phyloP scores from a whole-genome alignment of 2,797 vertebrate genomes.

The Paedocypris micromegethes region DNA sequence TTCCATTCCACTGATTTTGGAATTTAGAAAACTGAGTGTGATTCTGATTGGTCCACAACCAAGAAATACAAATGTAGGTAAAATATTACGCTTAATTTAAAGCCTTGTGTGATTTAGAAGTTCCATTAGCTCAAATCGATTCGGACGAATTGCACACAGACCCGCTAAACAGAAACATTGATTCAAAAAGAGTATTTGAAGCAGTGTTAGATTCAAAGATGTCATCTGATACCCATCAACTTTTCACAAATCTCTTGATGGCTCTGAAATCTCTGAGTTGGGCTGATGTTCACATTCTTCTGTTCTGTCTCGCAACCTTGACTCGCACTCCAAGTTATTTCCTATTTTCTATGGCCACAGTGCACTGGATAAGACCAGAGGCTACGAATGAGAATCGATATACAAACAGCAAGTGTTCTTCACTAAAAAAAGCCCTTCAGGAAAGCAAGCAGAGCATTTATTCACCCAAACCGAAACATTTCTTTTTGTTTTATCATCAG shows the following conservation, averaged over 20 bases:
- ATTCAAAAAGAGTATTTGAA: too few species aligned
- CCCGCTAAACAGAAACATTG: too few species aligned
- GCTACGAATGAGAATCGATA: conserved; percentile 58
- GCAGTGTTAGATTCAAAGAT: too few species aligned
- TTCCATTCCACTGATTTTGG: too few species aligned
- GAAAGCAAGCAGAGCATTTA: conserved; percentile 46
- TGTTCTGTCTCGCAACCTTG: not conserved
- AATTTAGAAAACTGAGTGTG: too few species aligned
- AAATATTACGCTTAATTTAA: too few species aligned
- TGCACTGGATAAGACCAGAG: conserved; percentile 39
- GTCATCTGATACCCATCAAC: too few species aligned
- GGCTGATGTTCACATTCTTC: not conserved
- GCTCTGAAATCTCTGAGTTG: conserved; percentile 10
- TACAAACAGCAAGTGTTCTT: conserved; percentile 53
- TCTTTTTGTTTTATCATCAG: not conserved
- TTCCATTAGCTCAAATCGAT: too few species aligned
- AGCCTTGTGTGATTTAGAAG: too few species aligned
- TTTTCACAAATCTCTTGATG: conserved; percentile 4
- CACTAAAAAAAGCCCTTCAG: conserved; percentile 48
- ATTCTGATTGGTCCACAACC: too few species aligned
- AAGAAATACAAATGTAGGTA: too few species aligned
- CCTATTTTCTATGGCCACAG: conserved; percentile 1
- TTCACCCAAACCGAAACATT: conserved; percentile 42
- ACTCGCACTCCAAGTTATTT: conserved; percentile 22
- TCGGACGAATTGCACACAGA: too few species aligned